Evolutionary conservation across 2,113 vertebrate genomes (phyloP).

Genomic region (Tyto alba): DNA sequence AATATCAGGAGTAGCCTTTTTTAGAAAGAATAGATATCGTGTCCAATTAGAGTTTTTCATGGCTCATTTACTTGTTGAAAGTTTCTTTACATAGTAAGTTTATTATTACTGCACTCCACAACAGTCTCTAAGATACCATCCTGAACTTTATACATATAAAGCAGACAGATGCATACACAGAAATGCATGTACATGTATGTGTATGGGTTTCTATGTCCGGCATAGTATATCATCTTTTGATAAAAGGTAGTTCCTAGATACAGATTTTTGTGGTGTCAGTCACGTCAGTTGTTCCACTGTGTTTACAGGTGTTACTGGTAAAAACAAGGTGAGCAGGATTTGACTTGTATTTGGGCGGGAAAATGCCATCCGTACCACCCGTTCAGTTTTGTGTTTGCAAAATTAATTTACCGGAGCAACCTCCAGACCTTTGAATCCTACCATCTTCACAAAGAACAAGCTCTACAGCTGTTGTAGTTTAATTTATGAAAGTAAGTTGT

Average conservation of each 20-base stretch:
- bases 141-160: neutral
- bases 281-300: neutral
- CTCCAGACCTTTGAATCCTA: neutral
- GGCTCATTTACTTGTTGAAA: neutral
- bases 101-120: neutral
- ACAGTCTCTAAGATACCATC: neutral
- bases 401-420: neutral
- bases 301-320: neutral
- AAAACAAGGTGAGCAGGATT: neutral
- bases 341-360: neutral
- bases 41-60: neutral
- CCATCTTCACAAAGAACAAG: neutral
- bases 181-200: neutral
- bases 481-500: neutral
- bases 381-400: neutral
- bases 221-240: neutral
- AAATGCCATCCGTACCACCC: neutral
- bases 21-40: neutral
- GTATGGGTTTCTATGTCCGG: neutral
- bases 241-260: neutral
- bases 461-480: neutral
- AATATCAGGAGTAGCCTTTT: neutral
- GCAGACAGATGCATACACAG: neutral
- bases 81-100: neutral
- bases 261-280: neutral